phyloP scores from a whole-genome alignment of 2,888 invertebrate genomes.

The Caenorhabditis drosophilae region DNA sequence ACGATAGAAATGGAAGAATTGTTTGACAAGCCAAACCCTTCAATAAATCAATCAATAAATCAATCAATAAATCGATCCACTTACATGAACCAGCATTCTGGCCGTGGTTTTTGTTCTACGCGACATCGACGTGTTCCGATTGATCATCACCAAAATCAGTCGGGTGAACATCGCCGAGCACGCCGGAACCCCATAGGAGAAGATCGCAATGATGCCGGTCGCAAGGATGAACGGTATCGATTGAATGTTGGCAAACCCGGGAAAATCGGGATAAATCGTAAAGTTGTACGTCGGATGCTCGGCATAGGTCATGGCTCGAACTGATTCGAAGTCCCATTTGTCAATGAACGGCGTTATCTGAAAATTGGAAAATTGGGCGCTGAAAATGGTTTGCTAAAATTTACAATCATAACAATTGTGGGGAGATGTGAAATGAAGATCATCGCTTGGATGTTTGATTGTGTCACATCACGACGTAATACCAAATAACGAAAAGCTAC shows the following conservation, averaged over 20 bases:
- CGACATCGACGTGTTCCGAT: constrained; percentile 23
- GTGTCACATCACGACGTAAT: constrained; percentile 11
- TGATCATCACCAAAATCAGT: constrained; percentile 19
- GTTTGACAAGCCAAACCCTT: constrained; percentile 31
- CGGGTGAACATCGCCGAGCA: background rate
- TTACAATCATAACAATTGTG: constrained; percentile 13
- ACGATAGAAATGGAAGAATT: constrained; percentile 17
- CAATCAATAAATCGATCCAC: too few species aligned
- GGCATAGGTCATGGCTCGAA: constrained; percentile 14
- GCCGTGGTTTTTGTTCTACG: constrained; percentile 25
- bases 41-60: too few species aligned
- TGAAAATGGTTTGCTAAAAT: background rate
- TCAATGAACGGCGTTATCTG: constrained; percentile 38
- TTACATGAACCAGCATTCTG: constrained; percentile 25
- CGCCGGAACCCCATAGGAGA: constrained; percentile 30
- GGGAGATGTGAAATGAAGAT: constrained; percentile 14
- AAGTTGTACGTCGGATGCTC: constrained; percentile 33
- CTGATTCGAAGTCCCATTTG: constrained; percentile 24
- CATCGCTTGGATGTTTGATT: constrained; percentile 7
- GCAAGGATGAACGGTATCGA: constrained; percentile 22
- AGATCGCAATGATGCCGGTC: constrained; percentile 23
- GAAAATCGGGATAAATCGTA: constrained; percentile 18
- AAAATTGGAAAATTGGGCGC: background rate
- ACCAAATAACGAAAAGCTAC: constrained; percentile 29
- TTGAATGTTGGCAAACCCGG: constrained; percentile 25